Base-by-base conservation (phyloP, 2,113 vertebrate species). In the Gopherus flavomarginatus region DNA sequence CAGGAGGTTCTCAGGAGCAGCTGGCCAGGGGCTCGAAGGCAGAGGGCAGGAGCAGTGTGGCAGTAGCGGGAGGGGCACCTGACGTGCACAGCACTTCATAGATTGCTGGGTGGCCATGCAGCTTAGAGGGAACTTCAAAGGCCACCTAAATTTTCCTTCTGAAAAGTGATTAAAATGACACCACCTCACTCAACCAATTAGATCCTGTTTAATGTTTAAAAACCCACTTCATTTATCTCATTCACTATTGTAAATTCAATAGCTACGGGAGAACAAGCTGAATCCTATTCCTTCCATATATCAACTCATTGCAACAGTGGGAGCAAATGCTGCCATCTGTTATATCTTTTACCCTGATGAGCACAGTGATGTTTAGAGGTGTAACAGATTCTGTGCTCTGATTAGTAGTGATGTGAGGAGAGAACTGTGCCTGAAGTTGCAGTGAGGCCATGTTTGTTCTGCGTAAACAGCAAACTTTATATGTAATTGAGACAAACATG, bases 151-250 rank as follows among this genome's bases (percentile, higher is more conserved):
- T 72, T 87, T 95, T 92, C 69, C 54, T 72, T 95, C 79, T 79
- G 85, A 75, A 79, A 94, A 56, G 81, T 79, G 84, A 91, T 91
- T 57, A 90, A 87, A 81, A 86, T 79, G 65, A 50, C 44, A 92
- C 27, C 87, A 65, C 8, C 35, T 38, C 57, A 31, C 29, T 62
- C 65, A n/a, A 38, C 17, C 65, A n/a, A 21, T 69, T 38, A n/a
- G 14, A n/a, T 35, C 31, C 31, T n/a, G 31, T 69, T 69, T n/a
- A 35, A n/a, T n/a, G 31, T 35, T 65, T 31, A 4, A 65, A 65
- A 62, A 65, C 16, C 62, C 11, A 35, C 62, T 65, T 65, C 27
- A 65, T 35, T 65, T 59, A 59, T 59, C 57, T 65, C 26, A 12
- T 59, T 17, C 8, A 69, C 62, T 17, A 16, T 19, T 94, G 90